Base-by-base conservation (phyloP, 2,113 vertebrate genomes). In the Puffinus mauretanicus region DNA sequence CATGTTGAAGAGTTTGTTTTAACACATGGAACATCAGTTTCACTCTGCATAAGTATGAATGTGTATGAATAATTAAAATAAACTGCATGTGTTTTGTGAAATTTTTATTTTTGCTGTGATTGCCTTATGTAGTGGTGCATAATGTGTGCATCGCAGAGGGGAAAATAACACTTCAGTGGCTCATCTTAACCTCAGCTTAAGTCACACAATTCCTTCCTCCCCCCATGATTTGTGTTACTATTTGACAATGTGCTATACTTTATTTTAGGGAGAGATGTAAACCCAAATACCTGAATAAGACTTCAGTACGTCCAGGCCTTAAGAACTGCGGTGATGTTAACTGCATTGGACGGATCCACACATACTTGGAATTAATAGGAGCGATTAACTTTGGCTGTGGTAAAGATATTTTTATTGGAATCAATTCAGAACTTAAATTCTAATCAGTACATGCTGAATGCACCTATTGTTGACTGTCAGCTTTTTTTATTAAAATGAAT, bases 271-370 rank as follows among this genome's bases (percentile, higher is more conserved):
- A 98, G 82, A 99, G 96, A 84, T 98, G 98, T 95, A 99, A 99
- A 94, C 99, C 99, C 57, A 99, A 98, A 89, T 99, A 99, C 97
- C 98, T 99, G 96, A 99, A 99, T 97, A 99, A 99, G 98, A 99
- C 99, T 3, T 99, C 99, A 0, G 99, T 99, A 49, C 99, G 99
- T 12, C 99, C 99, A 3, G 99, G 99, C 75, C 98, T 99, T 61
- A 99, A 99, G 98, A 99, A 99, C 98, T 99, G 99, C 10, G 99
- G 99, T 2, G 99, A 99, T 9, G 99, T 99, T 34, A 99, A 99
- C 98, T 99, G 99, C 97, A 99, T 99, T 47, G 99, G 99, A 65
- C 98, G 99, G 64, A 99, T 99, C 95, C 99, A 99, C 98, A 99
- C 99, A 0, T 99, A 99, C 98, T 95, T 99, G 98, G 99, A 99